Evolutionary conservation across 2,113 vertebrate species (phyloP).

Genomic region (Silurus glanis): DNA sequence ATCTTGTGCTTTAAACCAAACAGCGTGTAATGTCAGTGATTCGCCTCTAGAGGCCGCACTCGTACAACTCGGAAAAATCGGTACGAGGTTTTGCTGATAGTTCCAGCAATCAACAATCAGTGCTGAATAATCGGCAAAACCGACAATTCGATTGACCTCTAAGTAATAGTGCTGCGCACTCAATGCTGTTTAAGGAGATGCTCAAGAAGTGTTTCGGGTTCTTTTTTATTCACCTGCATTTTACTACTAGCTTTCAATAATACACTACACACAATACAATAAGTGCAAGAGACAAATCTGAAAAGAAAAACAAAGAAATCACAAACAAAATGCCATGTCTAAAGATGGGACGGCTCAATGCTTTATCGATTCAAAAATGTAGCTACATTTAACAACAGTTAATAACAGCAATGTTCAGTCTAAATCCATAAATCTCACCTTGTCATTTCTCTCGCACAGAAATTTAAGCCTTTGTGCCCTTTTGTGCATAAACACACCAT

Average conservation of each 20-base stretch:
- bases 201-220: neutral
- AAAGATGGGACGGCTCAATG: neutral
- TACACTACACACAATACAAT: neutral
- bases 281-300: neutral
- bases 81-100: too few species aligned
- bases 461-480: constrained; percentile 96
- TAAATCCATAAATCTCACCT: constrained; percentile 71
- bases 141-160: too few species aligned
- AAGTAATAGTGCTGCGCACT: neutral
- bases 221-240: neutral
- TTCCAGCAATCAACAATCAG: too few species aligned
- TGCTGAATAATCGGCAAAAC: too few species aligned
- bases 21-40: too few species aligned
- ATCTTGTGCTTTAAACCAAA: too few species aligned
- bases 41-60: too few species aligned
- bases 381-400: neutral
- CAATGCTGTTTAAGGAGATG: neutral
- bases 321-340: neutral
- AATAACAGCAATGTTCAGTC: neutral
- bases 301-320: neutral
- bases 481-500: constrained; percentile 95
- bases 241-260: neutral
- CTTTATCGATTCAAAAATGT: too few species aligned
- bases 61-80: too few species aligned
- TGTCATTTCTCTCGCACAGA: constrained; percentile 94